Conservation (phyloP, 1,140 invertebrate species). For the Anagrus nilaparvatae region DNA sequence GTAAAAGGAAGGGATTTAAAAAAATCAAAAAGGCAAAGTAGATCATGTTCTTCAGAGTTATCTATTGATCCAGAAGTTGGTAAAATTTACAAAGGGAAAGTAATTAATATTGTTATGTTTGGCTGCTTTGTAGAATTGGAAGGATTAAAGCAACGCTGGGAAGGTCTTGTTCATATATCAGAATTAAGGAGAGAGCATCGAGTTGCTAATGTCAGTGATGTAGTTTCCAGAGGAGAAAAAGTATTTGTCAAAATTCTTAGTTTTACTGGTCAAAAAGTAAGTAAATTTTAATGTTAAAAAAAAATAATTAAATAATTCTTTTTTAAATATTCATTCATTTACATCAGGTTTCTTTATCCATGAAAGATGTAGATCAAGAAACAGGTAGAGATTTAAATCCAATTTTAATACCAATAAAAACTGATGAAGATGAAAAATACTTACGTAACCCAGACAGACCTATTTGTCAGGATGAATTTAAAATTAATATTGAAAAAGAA, state of each 20-base stretch:
- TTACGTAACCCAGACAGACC: conserved; percentile 81
- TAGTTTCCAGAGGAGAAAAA: conserved; percentile 80
- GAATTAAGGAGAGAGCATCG: conserved; percentile 85
- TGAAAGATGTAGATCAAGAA: conserved; percentile 97
- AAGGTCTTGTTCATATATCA: conserved; percentile 96
- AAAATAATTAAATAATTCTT: background rate
- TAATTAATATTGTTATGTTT: conserved; percentile 92
- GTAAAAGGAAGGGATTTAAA: no score
- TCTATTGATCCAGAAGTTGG: conserved; percentile 41
- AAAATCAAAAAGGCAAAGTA: no score
- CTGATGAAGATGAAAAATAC: conserved; percentile 53
- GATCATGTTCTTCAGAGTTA: conserved; percentile 28
- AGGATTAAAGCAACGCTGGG: conserved; percentile 76
- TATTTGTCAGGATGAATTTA: conserved; percentile 58
- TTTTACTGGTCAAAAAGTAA: conserved; percentile 78
- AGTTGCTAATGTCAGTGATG: conserved; percentile 89
- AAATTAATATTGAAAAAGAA: conserved; percentile 62
- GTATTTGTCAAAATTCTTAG: conserved; percentile 83
- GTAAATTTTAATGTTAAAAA: background rate
- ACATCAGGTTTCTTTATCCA: conserved; percentile 70
- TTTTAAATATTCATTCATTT: conserved; percentile 1
- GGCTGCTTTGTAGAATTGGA: conserved; percentile 97
- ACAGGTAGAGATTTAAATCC: conserved; percentile 93
- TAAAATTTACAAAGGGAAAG: conserved; percentile 86
- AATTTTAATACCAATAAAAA: conserved; percentile 30